These are phyloP conservation scores for Potamilus streckersoni DNA, from an alignment of 1,140 invertebrate genomes.

Conservation along the genomic window DNA sequence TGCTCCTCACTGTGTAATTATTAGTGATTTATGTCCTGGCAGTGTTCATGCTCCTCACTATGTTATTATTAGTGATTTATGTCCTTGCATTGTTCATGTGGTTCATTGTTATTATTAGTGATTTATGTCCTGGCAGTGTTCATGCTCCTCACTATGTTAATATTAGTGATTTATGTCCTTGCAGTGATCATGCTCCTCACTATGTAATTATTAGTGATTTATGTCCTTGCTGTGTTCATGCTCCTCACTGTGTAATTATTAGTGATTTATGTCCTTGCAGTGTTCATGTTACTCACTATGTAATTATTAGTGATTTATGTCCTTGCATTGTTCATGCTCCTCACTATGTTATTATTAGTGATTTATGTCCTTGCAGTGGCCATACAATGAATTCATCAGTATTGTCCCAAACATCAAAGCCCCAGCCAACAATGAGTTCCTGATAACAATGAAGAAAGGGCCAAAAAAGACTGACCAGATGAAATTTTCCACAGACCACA, in stretches of 20 bases:
- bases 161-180: too few species aligned
- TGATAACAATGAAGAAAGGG: slow-evolving; percentile 89
- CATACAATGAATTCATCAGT: slow-evolving; percentile 71
- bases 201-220: too few species aligned
- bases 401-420: slow-evolving; percentile 68
- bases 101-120: neutral
- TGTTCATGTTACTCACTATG: too few species aligned
- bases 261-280: too few species aligned
- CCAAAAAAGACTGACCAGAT: slow-evolving; percentile 89
- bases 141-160: too few species aligned
- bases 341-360: neutral
- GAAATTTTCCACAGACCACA: slow-evolving; percentile 97
- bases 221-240: too few species aligned
- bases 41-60: slow-evolving; percentile 67
- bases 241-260: too few species aligned
- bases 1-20: too few species aligned
- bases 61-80: neutral
- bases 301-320: too few species aligned
- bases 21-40: slow-evolving; percentile 37
- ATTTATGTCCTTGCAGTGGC: slow-evolving; percentile 67
- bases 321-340: too few species aligned
- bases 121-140: neutral
- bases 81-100: too few species aligned
- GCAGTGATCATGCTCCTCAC: too few species aligned
- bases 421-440: slow-evolving; percentile 76